phyloP scores from a whole-genome alignment of 2,797 vertebrate genomes.

The Anguilla anguilla region DNA sequence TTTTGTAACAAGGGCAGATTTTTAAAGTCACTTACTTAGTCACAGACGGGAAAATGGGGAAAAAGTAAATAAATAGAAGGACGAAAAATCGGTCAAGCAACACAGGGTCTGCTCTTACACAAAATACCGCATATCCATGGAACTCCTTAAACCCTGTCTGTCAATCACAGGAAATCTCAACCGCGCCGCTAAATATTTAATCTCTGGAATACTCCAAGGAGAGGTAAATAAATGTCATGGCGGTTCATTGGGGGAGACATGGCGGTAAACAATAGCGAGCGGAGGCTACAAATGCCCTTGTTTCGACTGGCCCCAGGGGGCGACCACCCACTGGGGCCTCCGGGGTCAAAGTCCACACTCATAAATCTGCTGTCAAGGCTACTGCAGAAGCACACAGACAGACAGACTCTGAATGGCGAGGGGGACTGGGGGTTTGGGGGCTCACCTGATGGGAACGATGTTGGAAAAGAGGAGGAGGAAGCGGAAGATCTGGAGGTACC shows the following conservation, averaged over 20 bases:
- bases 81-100: too few relatives aligned
- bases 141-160: background rate
- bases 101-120: too few relatives aligned
- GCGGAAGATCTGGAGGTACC: constrained; percentile 97
- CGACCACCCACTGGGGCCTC: background rate
- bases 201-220: background rate
- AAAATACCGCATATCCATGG: background rate
- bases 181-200: background rate
- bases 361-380: background rate
- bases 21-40: background rate
- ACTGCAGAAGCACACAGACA: background rate
- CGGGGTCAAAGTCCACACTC: background rate
- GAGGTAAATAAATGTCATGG: background rate
- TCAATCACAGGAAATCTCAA: background rate
- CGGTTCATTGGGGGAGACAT: background rate
- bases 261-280: background rate
- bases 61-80: too few relatives aligned
- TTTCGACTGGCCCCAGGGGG: background rate
- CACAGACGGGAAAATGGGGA: background rate
- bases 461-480: constrained; percentile 96
- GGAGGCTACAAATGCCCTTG: background rate
- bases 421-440: background rate
- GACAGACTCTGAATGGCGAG: background rate
- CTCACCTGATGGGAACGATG: constrained; percentile 96
- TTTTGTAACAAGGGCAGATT: too few relatives aligned